Evolutionary conservation across 2,888 invertebrate species (phyloP).

Genomic region (Monopis laevigella): DNA sequence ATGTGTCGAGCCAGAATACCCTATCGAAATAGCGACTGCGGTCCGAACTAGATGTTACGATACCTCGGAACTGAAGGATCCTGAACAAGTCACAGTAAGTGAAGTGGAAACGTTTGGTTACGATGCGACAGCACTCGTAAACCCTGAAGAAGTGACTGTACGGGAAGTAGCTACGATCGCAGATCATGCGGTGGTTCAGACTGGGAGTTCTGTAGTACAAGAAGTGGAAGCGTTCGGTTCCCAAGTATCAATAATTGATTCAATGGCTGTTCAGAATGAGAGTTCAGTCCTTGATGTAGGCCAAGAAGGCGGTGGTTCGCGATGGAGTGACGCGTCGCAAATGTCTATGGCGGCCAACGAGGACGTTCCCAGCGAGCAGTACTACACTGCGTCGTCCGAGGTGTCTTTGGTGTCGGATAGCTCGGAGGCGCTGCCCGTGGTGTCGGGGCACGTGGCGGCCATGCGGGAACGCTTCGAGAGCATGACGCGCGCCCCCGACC

Average conservation of each 20-base stretch:
- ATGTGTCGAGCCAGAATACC: conserved; percentile 16
- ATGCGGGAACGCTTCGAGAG: conserved; percentile 61
- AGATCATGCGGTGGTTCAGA: no score
- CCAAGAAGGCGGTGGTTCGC: no score
- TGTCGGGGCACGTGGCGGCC: conserved; percentile 60
- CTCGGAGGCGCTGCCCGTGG: conserved; percentile 37
- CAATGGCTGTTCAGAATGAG: no score
- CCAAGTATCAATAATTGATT: no score
- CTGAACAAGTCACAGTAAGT: conserved; percentile 30
- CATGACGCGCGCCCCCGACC: conserved; percentile 51
- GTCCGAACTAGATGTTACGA: conserved; percentile 20
- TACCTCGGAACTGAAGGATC: conserved; percentile 27
- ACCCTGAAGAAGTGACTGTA: not conserved
- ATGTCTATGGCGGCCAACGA: conserved; percentile 7
- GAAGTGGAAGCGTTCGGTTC: no score
- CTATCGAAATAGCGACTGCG: conserved; percentile 14
- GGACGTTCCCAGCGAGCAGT: conserved; percentile 36
- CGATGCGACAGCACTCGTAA: conserved; percentile 1
- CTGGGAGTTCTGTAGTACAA: no score
- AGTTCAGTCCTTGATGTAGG: no score
- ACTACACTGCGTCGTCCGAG: conserved; percentile 55
- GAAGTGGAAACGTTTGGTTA: conserved; percentile 26
- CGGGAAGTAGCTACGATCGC: not conserved
- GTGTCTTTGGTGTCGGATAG: conserved; percentile 43
- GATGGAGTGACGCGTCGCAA: conserved; percentile 27